Evolutionary conservation across 2,797 vertebrate genomes (phyloP), one percentile per base, ranked within the genome.

Genomic region (Chelon labrosus): DNA sequence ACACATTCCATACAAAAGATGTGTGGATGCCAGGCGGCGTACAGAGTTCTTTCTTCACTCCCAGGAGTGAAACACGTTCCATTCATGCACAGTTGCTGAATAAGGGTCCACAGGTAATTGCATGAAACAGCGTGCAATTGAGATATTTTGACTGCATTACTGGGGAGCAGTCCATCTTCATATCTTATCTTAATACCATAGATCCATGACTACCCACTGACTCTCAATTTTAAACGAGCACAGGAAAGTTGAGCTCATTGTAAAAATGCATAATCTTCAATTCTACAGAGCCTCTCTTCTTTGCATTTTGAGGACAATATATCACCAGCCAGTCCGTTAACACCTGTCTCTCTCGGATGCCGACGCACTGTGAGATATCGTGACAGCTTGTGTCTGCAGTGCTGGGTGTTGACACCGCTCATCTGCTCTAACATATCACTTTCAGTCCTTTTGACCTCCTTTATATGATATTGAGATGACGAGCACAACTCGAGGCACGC

Each of bases 351-450:
- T 70, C 52, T 31, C 16, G 62, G 31, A 73, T 4, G 35, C 41
- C 56, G 7, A 55, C 74, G 62, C 16, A 8, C 65, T 19, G 57
- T 58, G 55, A 70, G 44, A 47, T 47, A n/a, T 47, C 16, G 7
- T 19, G 44, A 47, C 44, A 47, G 7, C 44, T 17, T 47, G 44
- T n/a, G 1, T n/a, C 44, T 47, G 44, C 49, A 42, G 38, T 13
- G 49, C 17, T 38, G 12, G 17, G 25, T 64, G 70, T 57, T 27
- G 35, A 38, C 44, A 55, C 1, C 5, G 14, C n/a, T 66, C 56
- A 41, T 72, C 31, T 51, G 52, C 65, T 53, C 44, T 8, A 13
- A 71, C 51, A 77, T 37, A 73, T 77, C 66, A 38, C 59, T 66
- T 44, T 56, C 51, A 51, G 54, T 74, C 19, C 41, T 14, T 61